Conservation (phyloP, 1,140 invertebrate genomes). For the Lepidurus arcticus region DNA sequence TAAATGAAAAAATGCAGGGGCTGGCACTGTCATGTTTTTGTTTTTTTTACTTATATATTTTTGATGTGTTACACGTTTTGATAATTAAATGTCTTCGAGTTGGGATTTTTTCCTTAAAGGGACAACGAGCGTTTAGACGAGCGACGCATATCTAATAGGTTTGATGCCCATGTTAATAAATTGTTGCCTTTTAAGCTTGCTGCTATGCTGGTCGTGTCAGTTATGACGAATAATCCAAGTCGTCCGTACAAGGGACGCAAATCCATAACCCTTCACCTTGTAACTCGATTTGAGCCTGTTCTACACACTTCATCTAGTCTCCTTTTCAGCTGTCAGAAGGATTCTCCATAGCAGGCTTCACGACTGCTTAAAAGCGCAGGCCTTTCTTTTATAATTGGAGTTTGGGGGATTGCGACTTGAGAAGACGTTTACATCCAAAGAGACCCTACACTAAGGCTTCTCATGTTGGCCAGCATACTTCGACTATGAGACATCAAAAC, state of each 20-base stretch:
- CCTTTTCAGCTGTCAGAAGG: conserved; percentile 2
- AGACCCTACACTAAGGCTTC: background rate
- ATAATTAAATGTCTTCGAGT: too few relatives aligned
- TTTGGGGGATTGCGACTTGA: background rate
- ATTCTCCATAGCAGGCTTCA: conserved; percentile 18
- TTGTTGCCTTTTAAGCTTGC: too few relatives aligned
- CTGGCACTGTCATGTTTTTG: too few relatives aligned
- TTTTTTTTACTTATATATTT: too few relatives aligned
- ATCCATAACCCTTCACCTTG: background rate
- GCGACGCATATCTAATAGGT: too few relatives aligned
- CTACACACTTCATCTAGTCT: conserved; percentile 15
- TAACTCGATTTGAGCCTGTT: background rate
- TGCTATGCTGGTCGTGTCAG: too few relatives aligned
- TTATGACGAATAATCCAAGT: too few relatives aligned
- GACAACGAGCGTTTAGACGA: too few relatives aligned
- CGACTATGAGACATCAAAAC: background rate
- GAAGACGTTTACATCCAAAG: background rate
- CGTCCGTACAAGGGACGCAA: background rate
- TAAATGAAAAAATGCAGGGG: too few relatives aligned
- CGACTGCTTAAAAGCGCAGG: background rate
- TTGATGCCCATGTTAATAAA: too few relatives aligned
- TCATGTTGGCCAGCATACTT: background rate
- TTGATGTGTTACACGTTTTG: too few relatives aligned
- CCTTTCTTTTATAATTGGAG: conserved; percentile 7
- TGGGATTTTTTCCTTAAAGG: too few relatives aligned